Evolutionary conservation across 1,140 invertebrate species (phyloP).

Genomic region (Bicyclus anynana): DNA sequence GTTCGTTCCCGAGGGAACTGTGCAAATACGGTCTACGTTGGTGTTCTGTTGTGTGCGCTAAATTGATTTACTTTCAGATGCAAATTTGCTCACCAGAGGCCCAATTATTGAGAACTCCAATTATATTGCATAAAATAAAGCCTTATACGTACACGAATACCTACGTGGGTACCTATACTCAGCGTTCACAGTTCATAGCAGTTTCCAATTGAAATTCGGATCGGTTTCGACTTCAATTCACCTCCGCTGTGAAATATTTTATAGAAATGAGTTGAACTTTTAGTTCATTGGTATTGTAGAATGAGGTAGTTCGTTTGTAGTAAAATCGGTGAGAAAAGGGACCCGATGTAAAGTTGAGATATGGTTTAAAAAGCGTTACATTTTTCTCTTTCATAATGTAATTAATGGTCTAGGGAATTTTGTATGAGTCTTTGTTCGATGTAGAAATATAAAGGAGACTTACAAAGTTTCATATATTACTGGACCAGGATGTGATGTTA

Average conservation of each 20-base stretch:
- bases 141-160: conserved; percentile 2
- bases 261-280: not conserved
- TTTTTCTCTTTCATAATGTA: too few species aligned
- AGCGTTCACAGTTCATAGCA: conserved; percentile 1
- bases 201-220: not conserved
- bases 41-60: conserved; percentile 13
- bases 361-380: too few species aligned
- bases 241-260: not conserved
- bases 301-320: not conserved
- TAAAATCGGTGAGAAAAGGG: not conserved
- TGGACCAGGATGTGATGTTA: too few species aligned
- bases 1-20: not conserved
- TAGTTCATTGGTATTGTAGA: not conserved
- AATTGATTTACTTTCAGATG: conserved; percentile 41
- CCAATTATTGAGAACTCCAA: conserved; percentile 29
- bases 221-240: not conserved
- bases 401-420: too few species aligned
- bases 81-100: conserved; percentile 34
- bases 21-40: too few species aligned
- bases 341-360: too few species aligned
- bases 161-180: too few species aligned
- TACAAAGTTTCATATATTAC: too few species aligned
- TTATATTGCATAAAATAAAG: conserved; percentile 24
- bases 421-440: too few species aligned
- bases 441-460: too few species aligned